phyloP scores from a whole-genome alignment of 2,797 vertebrate genomes.

The Nyctalus aviator region DNA sequence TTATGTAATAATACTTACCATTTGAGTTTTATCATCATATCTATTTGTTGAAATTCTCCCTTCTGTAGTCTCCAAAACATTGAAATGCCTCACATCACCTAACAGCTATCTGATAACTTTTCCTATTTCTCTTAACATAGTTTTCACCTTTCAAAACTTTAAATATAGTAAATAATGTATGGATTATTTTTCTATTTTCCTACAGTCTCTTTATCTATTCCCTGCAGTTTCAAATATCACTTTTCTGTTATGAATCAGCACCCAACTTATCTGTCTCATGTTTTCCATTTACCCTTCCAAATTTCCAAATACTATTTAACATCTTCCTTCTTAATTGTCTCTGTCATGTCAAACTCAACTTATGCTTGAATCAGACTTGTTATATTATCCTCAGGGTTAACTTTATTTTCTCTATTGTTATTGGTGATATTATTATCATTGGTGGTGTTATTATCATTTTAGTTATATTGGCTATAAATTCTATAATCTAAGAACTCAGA shows the following conservation, averaged over 20 bases:
- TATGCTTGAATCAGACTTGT: background rate
- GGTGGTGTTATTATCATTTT: background rate
- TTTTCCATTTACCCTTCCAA: too few relatives aligned
- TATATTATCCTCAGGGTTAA: background rate
- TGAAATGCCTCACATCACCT: background rate
- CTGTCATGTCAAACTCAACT: background rate
- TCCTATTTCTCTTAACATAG: background rate
- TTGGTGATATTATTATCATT: background rate
- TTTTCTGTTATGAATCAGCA: too few relatives aligned
- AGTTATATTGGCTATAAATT: background rate
- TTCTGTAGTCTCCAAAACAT: background rate
- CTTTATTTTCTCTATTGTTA: background rate
- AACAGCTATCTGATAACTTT: background rate
- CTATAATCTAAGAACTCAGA: background rate
- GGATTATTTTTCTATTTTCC: too few relatives aligned
- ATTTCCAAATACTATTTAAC: too few relatives aligned
- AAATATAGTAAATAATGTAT: too few relatives aligned
- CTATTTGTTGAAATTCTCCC: background rate
- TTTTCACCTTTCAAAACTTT: background rate
- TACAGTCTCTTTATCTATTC: too few relatives aligned
- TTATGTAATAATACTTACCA: background rate
- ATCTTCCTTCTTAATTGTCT: background rate
- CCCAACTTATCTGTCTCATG: too few relatives aligned
- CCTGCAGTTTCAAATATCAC: too few relatives aligned
- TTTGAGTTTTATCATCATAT: background rate